Percentiles rank a stretch among this genome's conserved stretches.
Conservation (phyloP, 2,888 invertebrate genomes). For the Stenoptilia bipunctidactyla region DNA sequence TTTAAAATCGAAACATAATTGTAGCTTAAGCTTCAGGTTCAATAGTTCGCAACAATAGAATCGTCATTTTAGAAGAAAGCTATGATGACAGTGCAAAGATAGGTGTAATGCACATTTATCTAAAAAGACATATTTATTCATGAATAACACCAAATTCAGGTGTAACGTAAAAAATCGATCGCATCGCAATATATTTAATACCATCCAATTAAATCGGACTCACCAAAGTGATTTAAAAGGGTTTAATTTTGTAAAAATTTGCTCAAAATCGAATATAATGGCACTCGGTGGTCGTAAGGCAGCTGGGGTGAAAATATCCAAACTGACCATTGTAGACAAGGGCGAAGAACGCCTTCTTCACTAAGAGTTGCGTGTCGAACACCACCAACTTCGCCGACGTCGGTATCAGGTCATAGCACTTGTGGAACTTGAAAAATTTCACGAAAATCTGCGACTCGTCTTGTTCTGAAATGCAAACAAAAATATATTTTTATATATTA, state of each 20-base stretch:
- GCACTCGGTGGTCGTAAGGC: constrained; percentile 1
- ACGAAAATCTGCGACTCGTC: constrained; percentile 98
- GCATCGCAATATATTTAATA: no score
- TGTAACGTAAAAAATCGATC: no score
- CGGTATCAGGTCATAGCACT: constrained; percentile 99
- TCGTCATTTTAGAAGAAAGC: no score
- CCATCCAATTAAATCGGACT: no score
- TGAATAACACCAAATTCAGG: no score
- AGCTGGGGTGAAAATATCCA: constrained; percentile 1
- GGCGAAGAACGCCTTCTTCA: constrained; percentile 99
- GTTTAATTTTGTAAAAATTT: background rate
- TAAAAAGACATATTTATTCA: no score
- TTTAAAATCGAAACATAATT: no score
- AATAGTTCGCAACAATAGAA: no score
- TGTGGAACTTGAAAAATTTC: constrained; percentile 99
- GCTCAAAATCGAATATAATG: constrained; percentile 3
- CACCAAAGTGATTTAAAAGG: no score
- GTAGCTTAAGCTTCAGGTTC: no score
- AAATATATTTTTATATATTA: background rate
- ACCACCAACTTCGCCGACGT: constrained; percentile 99
- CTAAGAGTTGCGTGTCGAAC: constrained; percentile 97
- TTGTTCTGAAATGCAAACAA: constrained; percentile 78
- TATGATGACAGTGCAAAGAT: no score
- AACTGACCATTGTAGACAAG: constrained; percentile 95
- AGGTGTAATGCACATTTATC: no score